Conservation (phyloP, 35 echinoderm and acorn worm species). For the Chiridota heheva region DNA sequence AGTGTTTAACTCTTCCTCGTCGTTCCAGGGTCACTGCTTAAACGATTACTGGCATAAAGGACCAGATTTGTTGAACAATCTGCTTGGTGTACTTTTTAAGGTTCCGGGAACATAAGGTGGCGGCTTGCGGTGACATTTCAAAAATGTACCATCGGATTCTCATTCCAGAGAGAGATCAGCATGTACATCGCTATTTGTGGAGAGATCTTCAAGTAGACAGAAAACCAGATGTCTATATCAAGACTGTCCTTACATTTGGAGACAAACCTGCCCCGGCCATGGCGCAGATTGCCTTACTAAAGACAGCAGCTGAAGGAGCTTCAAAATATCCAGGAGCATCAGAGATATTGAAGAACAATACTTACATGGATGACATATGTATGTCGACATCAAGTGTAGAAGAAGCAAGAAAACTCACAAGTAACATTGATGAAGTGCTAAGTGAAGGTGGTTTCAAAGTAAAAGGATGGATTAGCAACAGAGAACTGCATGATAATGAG, state of each 20-base stretch:
- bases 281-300: constrained; percentile 49
- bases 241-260: constrained; percentile 67
- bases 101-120: constrained; percentile 54
- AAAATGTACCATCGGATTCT: constrained; percentile 76
- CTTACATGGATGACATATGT: constrained; percentile 90
- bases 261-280: constrained; percentile 77
- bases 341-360: constrained; percentile 23
- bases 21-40: constrained; percentile 57
- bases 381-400: constrained; percentile 26
- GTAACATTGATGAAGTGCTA: not conserved
- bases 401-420: constrained; percentile 6
- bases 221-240: constrained; percentile 57
- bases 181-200: constrained; percentile 76
- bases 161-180: constrained; percentile 65
- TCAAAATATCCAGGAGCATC: constrained; percentile 31
- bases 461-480: constrained; percentile 6
- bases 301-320: constrained; percentile 50
- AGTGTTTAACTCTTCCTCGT: constrained; percentile 64
- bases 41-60: constrained; percentile 74
- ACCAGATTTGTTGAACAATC: constrained; percentile 59
- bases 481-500: not conserved
- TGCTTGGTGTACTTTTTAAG: constrained; percentile 57
- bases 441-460: not conserved
- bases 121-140: constrained; percentile 65
- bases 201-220: constrained; percentile 44